phyloP scores from a whole-genome alignment of 2,113 vertebrate species.

The Neopipo cinnamomea region DNA sequence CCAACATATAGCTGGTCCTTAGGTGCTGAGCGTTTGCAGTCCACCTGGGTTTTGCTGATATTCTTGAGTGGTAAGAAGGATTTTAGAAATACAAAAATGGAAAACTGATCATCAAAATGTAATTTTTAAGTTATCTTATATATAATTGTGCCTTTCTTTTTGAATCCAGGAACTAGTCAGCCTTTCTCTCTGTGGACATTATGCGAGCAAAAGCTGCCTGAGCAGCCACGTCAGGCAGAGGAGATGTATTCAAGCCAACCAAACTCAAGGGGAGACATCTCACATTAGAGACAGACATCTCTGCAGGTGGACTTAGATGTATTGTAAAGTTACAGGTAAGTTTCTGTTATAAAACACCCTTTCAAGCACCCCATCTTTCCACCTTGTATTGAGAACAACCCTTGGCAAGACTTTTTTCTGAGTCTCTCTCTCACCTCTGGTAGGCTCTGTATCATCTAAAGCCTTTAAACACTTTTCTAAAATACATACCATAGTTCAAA shows the following conservation, averaged over 20 bases:
- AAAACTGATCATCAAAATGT: neutral
- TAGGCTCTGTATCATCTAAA: neutral
- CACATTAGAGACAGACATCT: neutral
- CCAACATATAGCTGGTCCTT: fast-evolving
- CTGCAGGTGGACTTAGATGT: neutral
- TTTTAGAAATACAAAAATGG: neutral
- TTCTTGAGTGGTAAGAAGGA: neutral
- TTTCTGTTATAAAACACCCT: neutral
- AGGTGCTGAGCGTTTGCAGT: fast-evolving
- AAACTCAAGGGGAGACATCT: neutral
- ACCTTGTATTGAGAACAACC: neutral
- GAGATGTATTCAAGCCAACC: neutral
- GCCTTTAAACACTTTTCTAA: neutral
- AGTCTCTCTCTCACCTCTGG: neutral
- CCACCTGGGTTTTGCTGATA: neutral
- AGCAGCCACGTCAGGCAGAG: neutral
- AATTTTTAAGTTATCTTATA: neutral
- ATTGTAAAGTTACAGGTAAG: neutral
- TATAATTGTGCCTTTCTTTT: neutral
- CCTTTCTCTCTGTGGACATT: neutral
- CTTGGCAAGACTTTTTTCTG: neutral
- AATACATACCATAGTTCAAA: neutral
- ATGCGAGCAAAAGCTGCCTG: neutral
- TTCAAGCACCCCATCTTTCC: neutral
- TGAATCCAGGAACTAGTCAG: neutral